Base-by-base conservation (phyloP, 2,113 vertebrate genomes). In the Scatophagus argus region DNA sequence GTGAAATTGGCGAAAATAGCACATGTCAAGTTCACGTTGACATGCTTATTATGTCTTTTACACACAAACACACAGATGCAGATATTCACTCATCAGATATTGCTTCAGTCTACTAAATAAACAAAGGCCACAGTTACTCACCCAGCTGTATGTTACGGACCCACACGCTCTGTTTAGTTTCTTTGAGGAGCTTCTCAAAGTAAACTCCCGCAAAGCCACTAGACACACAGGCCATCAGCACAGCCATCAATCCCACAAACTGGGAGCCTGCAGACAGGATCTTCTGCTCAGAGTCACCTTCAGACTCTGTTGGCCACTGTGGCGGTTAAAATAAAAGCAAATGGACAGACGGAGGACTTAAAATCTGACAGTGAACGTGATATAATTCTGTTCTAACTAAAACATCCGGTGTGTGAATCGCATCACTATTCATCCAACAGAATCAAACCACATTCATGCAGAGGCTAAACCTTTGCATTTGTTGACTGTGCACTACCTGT, bases 161-260 rank as follows among this genome's bases (percentile, higher is more conserved):
- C 98, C 98, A 99, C 56, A 99, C 96, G 17, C 97, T 97, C 78
- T 99, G 97, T 65, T 98, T 98, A 1, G 96, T 98, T 93, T 97
- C 97, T 88, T 99, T 99, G 44, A 99, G 95, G 79, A 99, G 99
- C 89, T 98, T 99, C 93, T 99, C 98, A 92, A 99, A 99, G 93
- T 99, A 99, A 88, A 99, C 97, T 0, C 98, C 98, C 39, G 97
- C 97, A 73, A 99, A 99, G 75, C 98, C 98, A 75, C 98, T 99
- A 79, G 97, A 99, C 86, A 97, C 93, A 73, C 98, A 99, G 0
- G 98, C 97, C 67, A 93, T 95, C 74, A 99, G 94, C 88, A 99
- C 98, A 0, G 98, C 96, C 44, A 96, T 89, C 85, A 99, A 83
- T 2, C 98, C 98, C 55, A 97, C 95, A 73, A 99, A 94, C 51